Percentiles rank a stretch among this genome's conserved stretches.
Evolutionary conservation across 2,797 vertebrate genomes (phyloP).

Genomic region (Hoplostethus atlanticus): DNA sequence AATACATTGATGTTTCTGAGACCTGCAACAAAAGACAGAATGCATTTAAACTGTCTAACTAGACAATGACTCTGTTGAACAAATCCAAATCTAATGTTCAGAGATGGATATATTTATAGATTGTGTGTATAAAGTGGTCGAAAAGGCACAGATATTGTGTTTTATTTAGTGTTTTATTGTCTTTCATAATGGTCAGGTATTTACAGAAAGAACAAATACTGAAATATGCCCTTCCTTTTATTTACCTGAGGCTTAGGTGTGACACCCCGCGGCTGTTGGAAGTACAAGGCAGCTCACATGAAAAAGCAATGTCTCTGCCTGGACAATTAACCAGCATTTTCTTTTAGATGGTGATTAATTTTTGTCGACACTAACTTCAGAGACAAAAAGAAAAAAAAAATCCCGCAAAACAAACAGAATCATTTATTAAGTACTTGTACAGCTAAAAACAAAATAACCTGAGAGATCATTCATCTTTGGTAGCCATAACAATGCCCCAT

Average conservation of each 20-base stretch:
- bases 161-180: no score
- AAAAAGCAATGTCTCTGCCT: background rate
- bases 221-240: no score
- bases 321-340: conserved; percentile 1
- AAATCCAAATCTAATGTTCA: no score
- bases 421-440: background rate
- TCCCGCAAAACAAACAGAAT: background rate
- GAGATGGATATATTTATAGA: no score
- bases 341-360: background rate
- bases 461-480: conserved; percentile 12
- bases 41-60: no score
- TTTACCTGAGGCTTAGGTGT: background rate
- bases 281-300: background rate
- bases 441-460: conserved; percentile 18
- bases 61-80: no score
- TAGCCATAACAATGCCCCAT: conserved; percentile 17
- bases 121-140: no score
- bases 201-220: no score
- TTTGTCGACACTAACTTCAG: background rate
- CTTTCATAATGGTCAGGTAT: no score
- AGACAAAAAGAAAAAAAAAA: background rate
- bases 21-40: no score
- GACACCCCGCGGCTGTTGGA: background rate
- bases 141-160: no score
- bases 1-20: no score